Evolutionary conservation across 2,888 invertebrate genomes (phyloP).

Genomic region (Thyatira batis): DNA sequence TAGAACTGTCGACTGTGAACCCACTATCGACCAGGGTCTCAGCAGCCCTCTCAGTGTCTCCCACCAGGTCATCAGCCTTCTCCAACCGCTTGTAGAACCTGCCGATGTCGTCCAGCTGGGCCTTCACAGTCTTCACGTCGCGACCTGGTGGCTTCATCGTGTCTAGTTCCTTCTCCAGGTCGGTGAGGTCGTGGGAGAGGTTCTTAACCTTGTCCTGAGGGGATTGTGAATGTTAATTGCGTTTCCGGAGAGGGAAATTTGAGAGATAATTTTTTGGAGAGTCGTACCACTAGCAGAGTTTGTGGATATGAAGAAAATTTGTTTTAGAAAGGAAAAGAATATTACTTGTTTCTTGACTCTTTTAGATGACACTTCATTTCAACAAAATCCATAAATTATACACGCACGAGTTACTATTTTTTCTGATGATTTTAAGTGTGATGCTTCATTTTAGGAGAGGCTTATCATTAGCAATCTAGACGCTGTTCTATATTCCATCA

Average conservation of each 20-base stretch:
- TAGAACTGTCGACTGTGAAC: slow-evolving; percentile 91
- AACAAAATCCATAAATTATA: too few relatives aligned
- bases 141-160: slow-evolving; percentile 93
- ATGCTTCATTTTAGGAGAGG: too few relatives aligned
- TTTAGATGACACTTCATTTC: too few relatives aligned
- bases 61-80: slow-evolving; percentile 84
- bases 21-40: slow-evolving; percentile 92
- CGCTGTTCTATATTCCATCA: too few relatives aligned
- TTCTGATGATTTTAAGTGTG: too few relatives aligned
- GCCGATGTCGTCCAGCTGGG: slow-evolving; percentile 91
- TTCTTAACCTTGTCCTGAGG: slow-evolving; percentile 89
- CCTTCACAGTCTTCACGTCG: slow-evolving; percentile 91
- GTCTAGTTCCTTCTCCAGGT: slow-evolving; percentile 92
- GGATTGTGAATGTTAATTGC: slow-evolving; percentile 2
- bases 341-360: too few relatives aligned
- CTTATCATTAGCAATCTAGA: too few relatives aligned
- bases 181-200: slow-evolving; percentile 88
- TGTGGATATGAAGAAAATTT: too few relatives aligned
- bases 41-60: slow-evolving; percentile 87
- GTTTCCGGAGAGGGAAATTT: not conserved
- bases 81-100: slow-evolving; percentile 86
- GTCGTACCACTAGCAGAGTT: too few relatives aligned
- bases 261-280: not conserved
- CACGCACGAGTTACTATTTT: too few relatives aligned
- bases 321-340: too few relatives aligned